A percentile compares a stretch with the other conserved stretches of the same genome.
Evolutionary conservation across 2,888 invertebrate genomes (phyloP).

Genomic region (Orchestes rusci): DNA sequence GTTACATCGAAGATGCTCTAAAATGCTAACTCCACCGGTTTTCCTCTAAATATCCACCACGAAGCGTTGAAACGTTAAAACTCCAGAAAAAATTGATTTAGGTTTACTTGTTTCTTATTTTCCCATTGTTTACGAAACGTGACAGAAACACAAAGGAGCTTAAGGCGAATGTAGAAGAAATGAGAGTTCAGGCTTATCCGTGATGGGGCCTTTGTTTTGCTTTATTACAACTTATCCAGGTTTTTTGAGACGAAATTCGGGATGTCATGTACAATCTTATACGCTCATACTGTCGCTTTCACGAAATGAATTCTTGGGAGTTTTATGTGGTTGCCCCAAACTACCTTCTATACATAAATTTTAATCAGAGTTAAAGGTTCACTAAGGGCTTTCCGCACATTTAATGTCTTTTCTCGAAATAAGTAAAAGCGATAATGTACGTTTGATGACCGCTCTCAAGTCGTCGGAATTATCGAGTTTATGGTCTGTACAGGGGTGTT

Average conservation of each 20-base stretch:
- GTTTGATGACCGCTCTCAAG: slow-evolving; percentile 16
- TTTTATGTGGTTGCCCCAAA: slow-evolving; percentile 21
- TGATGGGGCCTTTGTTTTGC: too few species aligned
- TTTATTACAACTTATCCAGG: too few species aligned
- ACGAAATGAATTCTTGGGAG: slow-evolving; percentile 16
- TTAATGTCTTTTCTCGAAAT: slow-evolving; percentile 15
- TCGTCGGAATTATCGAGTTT: slow-evolving; percentile 12
- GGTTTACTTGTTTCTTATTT: slow-evolving; percentile 17
- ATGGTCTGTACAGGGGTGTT: slow-evolving; percentile 1
- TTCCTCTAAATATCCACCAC: too few species aligned
- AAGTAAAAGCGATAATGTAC: slow-evolving; percentile 17
- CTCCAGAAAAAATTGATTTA: slow-evolving; percentile 16
- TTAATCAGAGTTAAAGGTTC: slow-evolving; percentile 22
- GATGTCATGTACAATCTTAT: too few species aligned
- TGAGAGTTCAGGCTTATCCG: slow-evolving; percentile 6
- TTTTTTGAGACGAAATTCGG: too few species aligned
- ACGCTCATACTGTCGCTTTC: too few species aligned
- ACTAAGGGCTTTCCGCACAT: slow-evolving; percentile 12
- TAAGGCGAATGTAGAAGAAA: too few species aligned
- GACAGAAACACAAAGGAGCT: slow-evolving; percentile 17
- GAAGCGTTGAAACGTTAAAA: slow-evolving; percentile 17
- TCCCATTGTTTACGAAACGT: slow-evolving; percentile 19
- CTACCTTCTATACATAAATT: slow-evolving; percentile 20
- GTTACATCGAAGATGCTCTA: slow-evolving; percentile 2
- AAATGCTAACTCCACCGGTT: slow-evolving; percentile 10